Base-by-base conservation (phyloP, 2,113 vertebrate genomes). In the Chloropsis hardwickii region DNA sequence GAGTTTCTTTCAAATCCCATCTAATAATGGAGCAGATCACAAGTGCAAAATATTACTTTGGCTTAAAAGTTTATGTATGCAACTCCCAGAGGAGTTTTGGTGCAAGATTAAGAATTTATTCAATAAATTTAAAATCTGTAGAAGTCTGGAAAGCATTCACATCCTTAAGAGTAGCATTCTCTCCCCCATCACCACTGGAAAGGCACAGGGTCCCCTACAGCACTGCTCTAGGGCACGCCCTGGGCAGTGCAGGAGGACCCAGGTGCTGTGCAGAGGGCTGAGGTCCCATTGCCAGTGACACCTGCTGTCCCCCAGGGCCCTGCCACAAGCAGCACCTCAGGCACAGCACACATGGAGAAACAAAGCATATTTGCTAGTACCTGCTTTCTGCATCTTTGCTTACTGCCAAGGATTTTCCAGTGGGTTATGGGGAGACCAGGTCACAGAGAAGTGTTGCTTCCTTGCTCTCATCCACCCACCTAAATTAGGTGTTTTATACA, bases 401-500 rank as follows among this genome's bases (percentile, higher is more conserved):
- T 27, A 12, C 12, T 58, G 81, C 58, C 74, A 88, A 86, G 8
- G 70, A 82, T 51, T 93, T 92, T 66, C 62, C 42, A 50, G 45
- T 39, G 45, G 13, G 37, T 35, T 64, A 35, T 14, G 31, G 31
- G 18, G 31, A 56, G 28, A 78, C 12, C 22, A 29, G 0, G 0
- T 56, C 60, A 33, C 61, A 81, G 51, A 67, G 35, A 62, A 58
- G 14, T 62, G 37, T 35, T 91, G 45, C 51, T 85, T 64, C 40
- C 50, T 70, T 90, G 18, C 47, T 91, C 45, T 73, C 87, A 85
- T 72, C 40, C 23, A 82, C 48, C 21, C 35, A 24, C 70, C 67
- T 83, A 62, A 85, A 91, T 85, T 53, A 96, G 57, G 89, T 96
- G 89, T 8, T 95, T 89, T 87, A 35, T 3, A 76, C 76, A 82